Evolutionary conservation across 2,113 vertebrate species (phyloP), one percentile per base, ranked within the genome.

Genomic region (Chloebia gouldiae): DNA sequence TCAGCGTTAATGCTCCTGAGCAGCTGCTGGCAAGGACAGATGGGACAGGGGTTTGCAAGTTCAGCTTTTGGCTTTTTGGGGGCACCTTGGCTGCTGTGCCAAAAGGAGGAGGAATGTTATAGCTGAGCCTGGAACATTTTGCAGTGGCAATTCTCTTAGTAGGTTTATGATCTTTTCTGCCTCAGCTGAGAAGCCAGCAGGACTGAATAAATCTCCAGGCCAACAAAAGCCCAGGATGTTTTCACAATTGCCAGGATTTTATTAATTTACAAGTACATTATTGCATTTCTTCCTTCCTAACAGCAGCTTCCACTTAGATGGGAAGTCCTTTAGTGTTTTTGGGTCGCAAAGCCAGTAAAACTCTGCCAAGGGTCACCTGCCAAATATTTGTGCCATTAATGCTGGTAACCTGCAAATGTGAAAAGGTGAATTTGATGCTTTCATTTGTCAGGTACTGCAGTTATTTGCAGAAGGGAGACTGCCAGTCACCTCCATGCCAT

Each of bases 161-260:
- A 92, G 79, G 22, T 94, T 96, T 94, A 93, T 82, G 88, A 88
- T 94, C 59, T 93, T 80, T 90, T 50, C 88, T 95, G 82, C 45
- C 59, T 97, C 88, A 88, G 75, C 90, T 94, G 79, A 51, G 64
- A 92, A 95, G 50, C 76, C 79, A 86, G 75, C 59, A 88, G 76
- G 71, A 90, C 94, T 92, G 86, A 95, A 93, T 95, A 93, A 94
- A 96, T 95, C 88, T 94, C 39, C 54, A 82, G 79, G 42, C 90
- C 78, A 94, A 57, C 53, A 78, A 80, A 95, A 91, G 22, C 56
- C 60, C 33, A 70, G 84, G 75, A 90, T 90, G 47, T 90, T 94
- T 89, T 79, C 81, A 95, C 66, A 88, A 51, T 86, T 63, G 45
- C 54, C 66, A 82, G 57, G 35, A 39, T 85, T 89, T 92, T 91